These are phyloP conservation scores for Oligia fasciuncula DNA, from an alignment of 2,888 invertebrate species.

Conservation along the genomic window DNA sequence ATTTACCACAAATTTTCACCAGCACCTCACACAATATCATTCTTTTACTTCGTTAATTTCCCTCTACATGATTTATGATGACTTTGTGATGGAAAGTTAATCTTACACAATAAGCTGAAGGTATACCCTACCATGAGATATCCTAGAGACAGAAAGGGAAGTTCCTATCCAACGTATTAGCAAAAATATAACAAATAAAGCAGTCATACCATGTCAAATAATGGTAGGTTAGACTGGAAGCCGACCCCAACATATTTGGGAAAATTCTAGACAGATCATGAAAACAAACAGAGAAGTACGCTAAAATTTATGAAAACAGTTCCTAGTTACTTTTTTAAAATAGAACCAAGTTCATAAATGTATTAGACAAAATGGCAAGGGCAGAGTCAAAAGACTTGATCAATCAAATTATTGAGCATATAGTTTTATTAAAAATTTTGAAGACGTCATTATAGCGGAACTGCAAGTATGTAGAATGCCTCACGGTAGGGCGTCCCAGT, in stretches of 20 bases:
- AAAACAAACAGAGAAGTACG: background rate
- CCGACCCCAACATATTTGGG: background rate
- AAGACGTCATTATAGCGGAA: background rate
- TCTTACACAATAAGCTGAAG: constrained; percentile 36
- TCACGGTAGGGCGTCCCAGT: constrained; percentile 31
- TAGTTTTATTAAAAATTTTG: background rate
- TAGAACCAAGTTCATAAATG: background rate
- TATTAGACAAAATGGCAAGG: background rate
- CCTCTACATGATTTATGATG: constrained; percentile 38
- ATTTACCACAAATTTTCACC: constrained; percentile 63
- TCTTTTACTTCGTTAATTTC: constrained; percentile 42
- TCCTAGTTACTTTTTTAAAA: background rate
- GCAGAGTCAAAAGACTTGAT: background rate
- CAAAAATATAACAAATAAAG: constrained; percentile 22
- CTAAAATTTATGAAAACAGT: background rate
- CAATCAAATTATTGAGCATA: background rate
- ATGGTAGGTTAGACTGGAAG: background rate
- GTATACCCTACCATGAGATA: constrained; percentile 35
- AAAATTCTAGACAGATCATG: background rate
- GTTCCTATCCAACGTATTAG: background rate
- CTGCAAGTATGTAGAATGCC: constrained; percentile 20
- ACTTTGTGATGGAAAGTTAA: constrained; percentile 39
- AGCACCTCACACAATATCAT: constrained; percentile 52
- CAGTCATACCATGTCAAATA: background rate
- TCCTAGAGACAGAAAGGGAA: constrained; percentile 10